Percentiles rank a stretch among this genome's conserved stretches.
Evolutionary conservation across 2,113 vertebrate genomes (phyloP).

Genomic region (Lichenostomus cassidix): DNA sequence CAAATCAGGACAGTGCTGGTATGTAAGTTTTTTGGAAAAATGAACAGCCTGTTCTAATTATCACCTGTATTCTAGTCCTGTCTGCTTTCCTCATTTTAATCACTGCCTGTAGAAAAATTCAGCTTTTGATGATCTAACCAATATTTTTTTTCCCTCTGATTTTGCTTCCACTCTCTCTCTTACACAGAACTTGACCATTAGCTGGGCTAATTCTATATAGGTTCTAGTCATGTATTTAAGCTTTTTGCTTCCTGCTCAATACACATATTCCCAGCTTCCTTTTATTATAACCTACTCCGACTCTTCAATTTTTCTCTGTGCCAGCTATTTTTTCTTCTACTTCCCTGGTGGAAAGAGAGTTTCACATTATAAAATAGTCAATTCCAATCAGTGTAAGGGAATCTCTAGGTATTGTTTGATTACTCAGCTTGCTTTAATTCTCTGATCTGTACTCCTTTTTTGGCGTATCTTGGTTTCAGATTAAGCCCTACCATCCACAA

Average conservation of each 20-base stretch:
- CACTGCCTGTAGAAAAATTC: conserved; percentile 26
- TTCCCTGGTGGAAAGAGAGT: neutral
- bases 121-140: conserved; percentile 47
- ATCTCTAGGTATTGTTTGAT: neutral
- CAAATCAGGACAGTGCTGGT: conserved; percentile 30
- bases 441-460: neutral
- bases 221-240: neutral
- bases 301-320: neutral
- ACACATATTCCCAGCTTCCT: neutral
- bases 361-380: neutral
- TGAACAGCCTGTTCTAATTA: conserved; percentile 56
- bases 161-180: neutral
- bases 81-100: conserved; percentile 48
- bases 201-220: neutral
- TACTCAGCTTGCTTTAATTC: neutral
- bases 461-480: neutral
- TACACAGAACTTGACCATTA: neutral
- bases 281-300: neutral
- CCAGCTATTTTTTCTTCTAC: neutral
- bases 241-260: neutral
- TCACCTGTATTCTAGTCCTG: conserved; percentile 39
- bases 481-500: neutral
- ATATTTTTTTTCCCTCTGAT: conserved; percentile 10
- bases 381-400: neutral
- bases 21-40: conserved; percentile 34